These are phyloP conservation scores for Anas bahamensis DNA, from an alignment of 2,797 vertebrate species.

Conservation along the genomic window DNA sequence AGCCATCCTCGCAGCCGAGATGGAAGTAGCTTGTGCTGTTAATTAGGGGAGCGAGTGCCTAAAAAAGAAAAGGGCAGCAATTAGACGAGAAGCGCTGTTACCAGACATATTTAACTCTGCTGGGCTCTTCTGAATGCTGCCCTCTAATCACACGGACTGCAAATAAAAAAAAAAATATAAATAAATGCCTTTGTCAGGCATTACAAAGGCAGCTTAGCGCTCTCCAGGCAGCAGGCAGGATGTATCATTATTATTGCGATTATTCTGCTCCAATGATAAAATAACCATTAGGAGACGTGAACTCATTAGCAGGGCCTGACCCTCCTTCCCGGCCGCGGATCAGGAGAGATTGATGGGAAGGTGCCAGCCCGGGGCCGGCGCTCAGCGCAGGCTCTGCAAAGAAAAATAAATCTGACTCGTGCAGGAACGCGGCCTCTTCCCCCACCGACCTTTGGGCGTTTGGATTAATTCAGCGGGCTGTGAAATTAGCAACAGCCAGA, in stretches of 20 bases:
- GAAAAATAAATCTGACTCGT: neutral
- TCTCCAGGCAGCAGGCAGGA: conserved; percentile 18
- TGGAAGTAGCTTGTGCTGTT: neutral
- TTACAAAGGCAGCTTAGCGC: neutral
- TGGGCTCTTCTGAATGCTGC: conserved; percentile 13
- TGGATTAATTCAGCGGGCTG: conserved; percentile 8
- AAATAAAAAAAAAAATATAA: conserved; percentile 39
- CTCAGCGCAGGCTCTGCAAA: neutral
- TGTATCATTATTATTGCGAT: conserved; percentile 27
- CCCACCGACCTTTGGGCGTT: neutral
- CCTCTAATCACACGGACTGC: conserved; percentile 46
- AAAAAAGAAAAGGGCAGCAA: conserved; percentile 43
- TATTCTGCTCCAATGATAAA: conserved; percentile 50
- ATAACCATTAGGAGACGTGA: conserved; percentile 27
- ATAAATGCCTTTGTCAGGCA: conserved; percentile 42
- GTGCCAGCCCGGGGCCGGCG: neutral
- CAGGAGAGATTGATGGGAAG: conserved; percentile 40
- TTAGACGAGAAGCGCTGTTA: neutral
- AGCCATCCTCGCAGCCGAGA: neutral
- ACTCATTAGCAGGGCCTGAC: conserved; percentile 48
- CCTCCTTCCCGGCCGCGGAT: neutral
- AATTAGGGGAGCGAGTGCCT: conserved; percentile 41
- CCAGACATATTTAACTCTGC: conserved; percentile 3
- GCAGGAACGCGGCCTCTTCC: neutral
- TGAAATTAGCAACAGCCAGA: neutral